Evolutionary conservation across 2,797 vertebrate species (phyloP).

Genomic region (Pangasius larnaudii): DNA sequence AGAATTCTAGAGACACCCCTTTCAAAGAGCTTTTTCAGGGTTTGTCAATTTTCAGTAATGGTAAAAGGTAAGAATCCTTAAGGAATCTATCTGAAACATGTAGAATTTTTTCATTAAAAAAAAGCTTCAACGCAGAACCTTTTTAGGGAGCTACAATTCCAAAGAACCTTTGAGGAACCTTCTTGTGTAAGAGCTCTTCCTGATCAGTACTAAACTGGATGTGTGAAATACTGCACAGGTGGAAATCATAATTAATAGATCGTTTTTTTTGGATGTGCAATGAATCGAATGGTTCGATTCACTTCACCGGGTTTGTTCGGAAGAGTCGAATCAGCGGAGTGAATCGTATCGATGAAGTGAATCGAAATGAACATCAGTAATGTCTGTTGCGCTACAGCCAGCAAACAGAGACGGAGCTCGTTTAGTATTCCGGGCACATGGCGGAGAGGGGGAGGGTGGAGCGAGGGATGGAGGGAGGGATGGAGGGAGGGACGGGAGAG

Average conservation of each 20-base stretch:
- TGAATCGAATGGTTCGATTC: background rate
- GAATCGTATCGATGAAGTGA: background rate
- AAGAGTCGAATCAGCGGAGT: background rate
- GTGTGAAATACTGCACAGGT: background rate
- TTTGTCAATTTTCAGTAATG: background rate
- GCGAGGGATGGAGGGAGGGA: constrained; percentile 33
- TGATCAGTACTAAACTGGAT: background rate
- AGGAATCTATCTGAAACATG: background rate
- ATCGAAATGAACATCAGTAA: constrained; percentile 27
- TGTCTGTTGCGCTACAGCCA: constrained; percentile 76
- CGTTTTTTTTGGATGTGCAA: background rate
- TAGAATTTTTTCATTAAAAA: background rate
- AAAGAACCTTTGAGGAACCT: background rate
- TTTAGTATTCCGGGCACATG: constrained; percentile 84
- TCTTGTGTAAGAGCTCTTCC: background rate
- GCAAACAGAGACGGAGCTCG: constrained; percentile 66
- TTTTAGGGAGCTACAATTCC: too few relatives aligned
- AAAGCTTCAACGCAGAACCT: background rate
- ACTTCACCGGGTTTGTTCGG: background rate
- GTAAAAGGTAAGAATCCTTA: background rate
- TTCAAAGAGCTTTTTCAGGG: background rate
- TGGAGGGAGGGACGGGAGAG: constrained; percentile 56
- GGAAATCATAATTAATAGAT: background rate
- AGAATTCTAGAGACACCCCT: background rate
- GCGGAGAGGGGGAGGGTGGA: constrained; percentile 51